Percentiles rank a stretch among this genome's conserved stretches.
Conservation (phyloP, 2,113 vertebrate genomes). For the Ailurus styani region DNA sequence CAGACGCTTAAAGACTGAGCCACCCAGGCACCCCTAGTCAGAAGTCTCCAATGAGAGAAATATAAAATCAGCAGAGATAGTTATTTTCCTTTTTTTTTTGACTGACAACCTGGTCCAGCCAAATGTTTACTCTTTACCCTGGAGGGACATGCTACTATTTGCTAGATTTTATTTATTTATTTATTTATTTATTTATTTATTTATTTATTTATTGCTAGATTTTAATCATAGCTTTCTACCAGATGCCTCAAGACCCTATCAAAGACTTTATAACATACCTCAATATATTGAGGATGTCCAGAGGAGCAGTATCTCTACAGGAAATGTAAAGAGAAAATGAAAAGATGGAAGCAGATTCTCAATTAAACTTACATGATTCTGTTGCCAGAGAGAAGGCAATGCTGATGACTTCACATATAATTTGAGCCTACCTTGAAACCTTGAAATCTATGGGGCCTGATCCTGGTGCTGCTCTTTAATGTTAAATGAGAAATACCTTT, state of each 20-base stretch:
- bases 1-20: too few species aligned
- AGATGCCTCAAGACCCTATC: not conserved
- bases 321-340: not conserved
- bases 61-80: not conserved
- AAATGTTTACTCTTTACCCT: not conserved
- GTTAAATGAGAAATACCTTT: not conserved
- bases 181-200: not conserved
- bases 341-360: not conserved
- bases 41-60: not conserved
- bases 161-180: not conserved
- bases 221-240: not conserved
- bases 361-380: not conserved
- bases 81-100: not conserved
- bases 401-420: not conserved
- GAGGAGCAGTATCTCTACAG: not conserved
- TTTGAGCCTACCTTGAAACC: not conserved
- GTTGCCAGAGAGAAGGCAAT: not conserved
- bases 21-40: too few species aligned
- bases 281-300: not conserved
- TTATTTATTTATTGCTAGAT: not conserved
- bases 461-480: not conserved
- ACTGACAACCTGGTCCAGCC: not conserved
- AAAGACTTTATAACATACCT: not conserved
- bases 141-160: not conserved
- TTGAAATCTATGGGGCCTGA: not conserved